Percentiles rank a stretch among this genome's conserved stretches.
Conservation (phyloP, 2,888 invertebrate species). For the Tetranychus truncatus region DNA sequence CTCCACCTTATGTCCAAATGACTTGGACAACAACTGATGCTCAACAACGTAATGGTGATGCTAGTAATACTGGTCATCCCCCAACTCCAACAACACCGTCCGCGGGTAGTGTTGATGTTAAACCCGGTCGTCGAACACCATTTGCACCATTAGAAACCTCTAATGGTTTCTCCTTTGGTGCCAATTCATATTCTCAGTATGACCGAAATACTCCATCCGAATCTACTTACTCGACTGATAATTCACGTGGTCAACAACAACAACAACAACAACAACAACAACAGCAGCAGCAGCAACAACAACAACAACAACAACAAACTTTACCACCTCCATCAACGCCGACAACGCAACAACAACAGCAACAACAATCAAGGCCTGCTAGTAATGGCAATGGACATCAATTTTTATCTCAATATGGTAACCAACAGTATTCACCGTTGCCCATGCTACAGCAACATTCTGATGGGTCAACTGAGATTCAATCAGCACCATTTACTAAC, state of each 20-base stretch:
- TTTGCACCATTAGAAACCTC: too few relatives aligned
- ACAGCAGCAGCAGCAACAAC: neutral
- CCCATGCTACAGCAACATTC: neutral
- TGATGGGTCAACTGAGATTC: neutral
- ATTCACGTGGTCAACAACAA: neutral
- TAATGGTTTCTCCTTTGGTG: too few relatives aligned
- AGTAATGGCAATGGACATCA: neutral
- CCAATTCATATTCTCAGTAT: neutral
- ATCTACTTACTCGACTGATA: neutral
- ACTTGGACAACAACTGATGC: neutral
- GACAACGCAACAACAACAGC: too few relatives aligned
- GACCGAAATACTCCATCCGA: slow-evolving; percentile 1
- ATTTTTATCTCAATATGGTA: neutral
- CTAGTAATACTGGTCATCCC: too few relatives aligned
- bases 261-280: neutral
- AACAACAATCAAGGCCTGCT: too few relatives aligned
- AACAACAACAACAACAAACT: too few relatives aligned
- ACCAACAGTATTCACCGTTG: slow-evolving; percentile 5
- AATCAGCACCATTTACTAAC: neutral
- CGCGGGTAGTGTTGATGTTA: too few relatives aligned
- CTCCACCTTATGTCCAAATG: neutral
- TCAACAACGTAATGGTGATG: neutral
- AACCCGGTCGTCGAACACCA: too few relatives aligned
- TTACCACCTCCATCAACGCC: too few relatives aligned
- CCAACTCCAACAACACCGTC: too few relatives aligned